Evolutionary conservation across 2,797 vertebrate species (phyloP).

Genomic region (Rhynchotus rufescens): DNA sequence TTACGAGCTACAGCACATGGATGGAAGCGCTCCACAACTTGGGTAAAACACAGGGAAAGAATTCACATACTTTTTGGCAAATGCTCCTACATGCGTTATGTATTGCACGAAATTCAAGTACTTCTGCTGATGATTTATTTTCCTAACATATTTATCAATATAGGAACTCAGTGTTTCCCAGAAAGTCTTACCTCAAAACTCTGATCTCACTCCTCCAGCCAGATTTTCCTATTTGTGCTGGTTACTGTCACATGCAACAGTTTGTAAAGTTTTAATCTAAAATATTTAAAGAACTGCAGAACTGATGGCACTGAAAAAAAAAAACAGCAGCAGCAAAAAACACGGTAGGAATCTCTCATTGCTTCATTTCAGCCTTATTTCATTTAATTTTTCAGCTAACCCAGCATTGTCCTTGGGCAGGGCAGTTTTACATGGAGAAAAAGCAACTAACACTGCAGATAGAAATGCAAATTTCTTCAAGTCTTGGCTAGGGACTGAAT

Average conservation of each 20-base stretch:
- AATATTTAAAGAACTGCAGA: neutral
- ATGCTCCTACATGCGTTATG: neutral
- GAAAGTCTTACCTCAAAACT: neutral
- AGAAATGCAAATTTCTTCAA: neutral
- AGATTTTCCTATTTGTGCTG: neutral
- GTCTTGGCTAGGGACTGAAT: neutral
- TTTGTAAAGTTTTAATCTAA: neutral
- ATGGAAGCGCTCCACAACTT: neutral
- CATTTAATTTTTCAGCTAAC: fast-evolving
- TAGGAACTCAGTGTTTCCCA: neutral
- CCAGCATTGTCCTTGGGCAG: neutral
- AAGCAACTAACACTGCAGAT: fast-evolving
- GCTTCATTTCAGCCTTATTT: neutral
- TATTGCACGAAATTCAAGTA: neutral
- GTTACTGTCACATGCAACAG: neutral
- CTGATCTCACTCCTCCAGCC: neutral
- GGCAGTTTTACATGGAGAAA: neutral
- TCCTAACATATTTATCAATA: neutral
- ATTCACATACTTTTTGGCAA: neutral
- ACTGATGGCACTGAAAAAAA: neutral
- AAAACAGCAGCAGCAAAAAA: neutral
- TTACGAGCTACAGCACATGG: fast-evolving
- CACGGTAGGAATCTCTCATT: neutral
- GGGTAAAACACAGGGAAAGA: neutral
- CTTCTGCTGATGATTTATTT: neutral